phyloP scores from a whole-genome alignment of 37 sponge, comb jelly and placozoan species.

The Spongia lamella region DNA sequence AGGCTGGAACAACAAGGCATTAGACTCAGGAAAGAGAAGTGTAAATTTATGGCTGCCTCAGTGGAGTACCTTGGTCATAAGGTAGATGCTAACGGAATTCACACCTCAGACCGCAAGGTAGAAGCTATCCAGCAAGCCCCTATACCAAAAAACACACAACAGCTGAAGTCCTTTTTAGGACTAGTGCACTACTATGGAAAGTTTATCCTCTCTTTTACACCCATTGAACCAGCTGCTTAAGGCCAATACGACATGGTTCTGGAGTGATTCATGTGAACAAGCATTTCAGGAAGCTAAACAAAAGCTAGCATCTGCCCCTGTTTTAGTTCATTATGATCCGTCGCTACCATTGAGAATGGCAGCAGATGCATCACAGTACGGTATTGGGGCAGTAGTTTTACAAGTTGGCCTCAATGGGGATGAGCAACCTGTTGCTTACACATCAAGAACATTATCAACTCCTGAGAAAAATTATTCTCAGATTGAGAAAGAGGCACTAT shows the following conservation, averaged over 20 bases:
- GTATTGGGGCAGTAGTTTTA: constrained; percentile 8
- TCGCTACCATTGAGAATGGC: not conserved
- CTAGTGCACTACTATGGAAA: constrained; percentile 17
- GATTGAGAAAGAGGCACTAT: no score
- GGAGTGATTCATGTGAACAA: not conserved
- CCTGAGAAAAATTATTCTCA: no score
- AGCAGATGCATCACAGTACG: constrained; percentile 14
- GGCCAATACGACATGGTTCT: not conserved
- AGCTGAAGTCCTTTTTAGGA: no score
- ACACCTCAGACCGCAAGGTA: constrained; percentile 1
- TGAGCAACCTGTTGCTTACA: not conserved
- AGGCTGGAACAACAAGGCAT: not conserved
- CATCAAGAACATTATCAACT: no score
- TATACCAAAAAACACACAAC: not conserved
- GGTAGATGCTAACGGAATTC: not conserved
- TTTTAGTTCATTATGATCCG: constrained; percentile 9
- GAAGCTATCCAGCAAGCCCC: constrained; percentile 14
- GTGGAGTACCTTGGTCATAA: constrained; percentile 27
- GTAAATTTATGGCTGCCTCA: constrained; percentile 1
- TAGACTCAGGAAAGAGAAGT: constrained; percentile 1
- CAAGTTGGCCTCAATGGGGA: not conserved
- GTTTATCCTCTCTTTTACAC: constrained; percentile 3
- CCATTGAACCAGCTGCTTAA: not conserved
- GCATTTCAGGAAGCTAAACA: constrained; percentile 11
- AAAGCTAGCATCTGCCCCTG: not conserved